A percentile compares a stretch with the other conserved stretches of the same genome.
Evolutionary conservation across 2,113 vertebrate genomes (phyloP).

Genomic region (Lanius ludovicianus): DNA sequence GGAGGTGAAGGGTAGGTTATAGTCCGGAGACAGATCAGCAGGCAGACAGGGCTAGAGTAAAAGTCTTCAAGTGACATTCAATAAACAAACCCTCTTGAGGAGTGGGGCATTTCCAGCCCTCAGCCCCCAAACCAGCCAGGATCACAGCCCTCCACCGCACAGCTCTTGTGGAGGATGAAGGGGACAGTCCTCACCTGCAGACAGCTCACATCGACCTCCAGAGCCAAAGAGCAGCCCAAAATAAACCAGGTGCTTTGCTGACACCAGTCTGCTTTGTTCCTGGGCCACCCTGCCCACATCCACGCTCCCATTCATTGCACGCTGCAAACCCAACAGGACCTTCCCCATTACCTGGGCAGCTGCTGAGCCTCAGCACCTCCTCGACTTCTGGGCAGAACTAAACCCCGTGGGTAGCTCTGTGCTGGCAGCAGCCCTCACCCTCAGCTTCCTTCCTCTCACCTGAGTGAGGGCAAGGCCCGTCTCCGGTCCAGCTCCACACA

Average conservation of each 20-base stretch:
- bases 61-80: background rate
- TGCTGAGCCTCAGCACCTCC: background rate
- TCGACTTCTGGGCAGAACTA: background rate
- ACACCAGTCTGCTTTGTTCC: background rate
- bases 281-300: background rate
- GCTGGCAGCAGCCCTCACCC: background rate
- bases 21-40: background rate
- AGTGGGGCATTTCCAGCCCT: fast-evolving
- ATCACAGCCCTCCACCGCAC: fast-evolving
- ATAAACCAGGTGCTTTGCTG: background rate
- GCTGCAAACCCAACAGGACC: fast-evolving
- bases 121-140: background rate
- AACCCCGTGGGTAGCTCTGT: background rate
- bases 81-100: background rate
- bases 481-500: fast-evolving
- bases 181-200: fast-evolving
- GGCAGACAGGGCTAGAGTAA: background rate
- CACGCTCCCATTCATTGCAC: fast-evolving
- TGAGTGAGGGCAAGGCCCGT: background rate
- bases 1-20: background rate
- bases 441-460: constrained; percentile 36
- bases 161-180: background rate
- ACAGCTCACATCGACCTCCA: too few relatives aligned
- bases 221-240: background rate
- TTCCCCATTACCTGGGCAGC: background rate